These are phyloP conservation scores for Drosophila takahashii DNA, from an alignment of 1,140 invertebrate genomes.

Conservation along the genomic window DNA sequence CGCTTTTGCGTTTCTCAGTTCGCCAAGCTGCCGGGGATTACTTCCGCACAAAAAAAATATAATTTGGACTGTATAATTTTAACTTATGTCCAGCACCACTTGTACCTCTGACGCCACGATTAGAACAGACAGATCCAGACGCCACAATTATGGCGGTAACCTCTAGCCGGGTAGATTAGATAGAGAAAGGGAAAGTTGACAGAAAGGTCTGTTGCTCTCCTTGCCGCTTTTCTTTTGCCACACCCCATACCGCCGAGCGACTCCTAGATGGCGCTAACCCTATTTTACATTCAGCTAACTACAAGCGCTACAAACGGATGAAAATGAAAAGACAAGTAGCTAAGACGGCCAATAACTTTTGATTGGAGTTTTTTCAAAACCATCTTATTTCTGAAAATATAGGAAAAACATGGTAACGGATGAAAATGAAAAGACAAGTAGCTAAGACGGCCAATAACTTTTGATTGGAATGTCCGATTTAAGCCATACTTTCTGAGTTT, in stretches of 20 bases:
- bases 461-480: too few species aligned
- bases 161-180: not conserved
- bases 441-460: too few species aligned
- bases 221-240: not conserved
- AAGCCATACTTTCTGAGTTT: too few species aligned
- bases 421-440: too few species aligned
- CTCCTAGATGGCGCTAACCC: not conserved
- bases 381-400: too few species aligned
- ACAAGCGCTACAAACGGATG: constrained; percentile 1
- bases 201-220: constrained; percentile 1
- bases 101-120: not conserved
- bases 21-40: not conserved
- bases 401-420: too few species aligned
- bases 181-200: not conserved
- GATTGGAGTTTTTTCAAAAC: too few species aligned
- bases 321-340: too few species aligned
- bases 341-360: too few species aligned
- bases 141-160: not conserved
- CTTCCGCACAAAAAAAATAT: not conserved
- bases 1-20: not conserved
- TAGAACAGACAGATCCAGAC: not conserved
- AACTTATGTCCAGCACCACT: not conserved
- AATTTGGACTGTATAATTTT: not conserved
- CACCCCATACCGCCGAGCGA: not conserved
- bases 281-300: not conserved